phyloP scores from a whole-genome alignment of 2,888 invertebrate species.

The Sphinx pinastri region DNA sequence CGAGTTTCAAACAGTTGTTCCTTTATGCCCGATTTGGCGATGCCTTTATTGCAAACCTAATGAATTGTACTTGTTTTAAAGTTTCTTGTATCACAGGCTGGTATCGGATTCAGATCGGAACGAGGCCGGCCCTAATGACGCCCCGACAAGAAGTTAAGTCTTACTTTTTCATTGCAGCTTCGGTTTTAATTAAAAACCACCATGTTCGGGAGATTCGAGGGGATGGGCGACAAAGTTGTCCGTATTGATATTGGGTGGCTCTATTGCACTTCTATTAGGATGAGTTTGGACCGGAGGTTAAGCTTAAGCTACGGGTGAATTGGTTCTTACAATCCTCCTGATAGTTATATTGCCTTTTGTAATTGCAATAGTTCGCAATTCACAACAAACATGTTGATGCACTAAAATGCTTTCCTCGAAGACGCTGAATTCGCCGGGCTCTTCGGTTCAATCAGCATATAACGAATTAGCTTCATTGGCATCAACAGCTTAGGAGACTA shows the following conservation, averaged over 20 bases:
- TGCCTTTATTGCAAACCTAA: conserved; percentile 67
- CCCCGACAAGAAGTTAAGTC: conserved; percentile 26
- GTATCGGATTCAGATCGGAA: conserved; percentile 61
- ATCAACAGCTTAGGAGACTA: too few species aligned
- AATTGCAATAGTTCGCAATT: too few species aligned
- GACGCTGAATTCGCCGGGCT: too few species aligned
- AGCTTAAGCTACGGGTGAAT: too few species aligned
- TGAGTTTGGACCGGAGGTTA: background rate
- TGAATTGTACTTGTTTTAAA: conserved; percentile 72
- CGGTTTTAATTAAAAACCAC: conserved; percentile 72
- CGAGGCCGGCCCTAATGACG: conserved; percentile 60
- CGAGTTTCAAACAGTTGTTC: conserved; percentile 46
- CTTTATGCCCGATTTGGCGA: conserved; percentile 56
- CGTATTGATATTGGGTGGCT: conserved; percentile 31
- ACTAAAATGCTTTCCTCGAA: too few species aligned
- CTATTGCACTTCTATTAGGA: too few species aligned
- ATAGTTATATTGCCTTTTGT: background rate
- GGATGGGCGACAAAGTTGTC: conserved; percentile 46
- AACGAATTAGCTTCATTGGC: too few species aligned
- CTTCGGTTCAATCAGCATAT: too few species aligned
- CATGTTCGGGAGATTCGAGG: conserved; percentile 49
- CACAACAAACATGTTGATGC: too few species aligned
- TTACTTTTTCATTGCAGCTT: conserved; percentile 57
- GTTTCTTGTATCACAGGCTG: conserved; percentile 63
- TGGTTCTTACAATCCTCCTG: too few species aligned